Percentiles rank a stretch among this genome's conserved stretches.
Evolutionary conservation across 2,888 invertebrate species (phyloP).

Genomic region (Beris morrisii): DNA sequence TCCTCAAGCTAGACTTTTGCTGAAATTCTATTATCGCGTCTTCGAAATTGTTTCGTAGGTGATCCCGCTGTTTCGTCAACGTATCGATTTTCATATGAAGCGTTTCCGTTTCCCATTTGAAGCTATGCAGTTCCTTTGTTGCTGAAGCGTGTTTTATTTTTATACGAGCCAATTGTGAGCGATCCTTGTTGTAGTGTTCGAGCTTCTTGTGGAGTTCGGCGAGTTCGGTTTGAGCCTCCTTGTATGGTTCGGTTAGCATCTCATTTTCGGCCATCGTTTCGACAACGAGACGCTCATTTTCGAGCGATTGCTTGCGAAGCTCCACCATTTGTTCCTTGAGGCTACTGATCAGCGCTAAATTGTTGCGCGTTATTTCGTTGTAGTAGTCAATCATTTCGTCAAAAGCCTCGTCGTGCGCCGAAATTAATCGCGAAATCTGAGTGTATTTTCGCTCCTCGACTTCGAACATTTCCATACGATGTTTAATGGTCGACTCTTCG

Average conservation of each 20-base stretch:
- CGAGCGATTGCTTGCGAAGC: constrained; percentile 75
- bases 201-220: constrained; percentile 74
- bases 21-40: constrained; percentile 84
- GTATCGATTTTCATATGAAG: constrained; percentile 78
- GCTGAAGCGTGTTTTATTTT: constrained; percentile 49
- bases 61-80: constrained; percentile 74
- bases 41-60: constrained; percentile 76
- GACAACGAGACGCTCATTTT: constrained; percentile 67
- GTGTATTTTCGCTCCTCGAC: constrained; percentile 90
- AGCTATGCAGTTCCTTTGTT: constrained; percentile 62
- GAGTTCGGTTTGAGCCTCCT: constrained; percentile 70
- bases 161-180: constrained; percentile 65
- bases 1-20: constrained; percentile 78
- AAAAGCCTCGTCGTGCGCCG: constrained; percentile 82
- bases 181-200: constrained; percentile 84
- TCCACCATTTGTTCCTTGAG: constrained; percentile 84
- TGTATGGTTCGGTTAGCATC: constrained; percentile 71
- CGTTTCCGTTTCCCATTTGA: constrained; percentile 68
- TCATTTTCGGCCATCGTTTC: constrained; percentile 68
- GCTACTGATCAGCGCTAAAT: constrained; percentile 85
- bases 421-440: constrained; percentile 78
- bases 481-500: constrained; percentile 70
- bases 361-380: constrained; percentile 91
- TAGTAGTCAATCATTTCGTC: constrained; percentile 92
- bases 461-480: constrained; percentile 82